Conservation (phyloP, 1,140 invertebrate species). For the Solenopsis invicta region DNA sequence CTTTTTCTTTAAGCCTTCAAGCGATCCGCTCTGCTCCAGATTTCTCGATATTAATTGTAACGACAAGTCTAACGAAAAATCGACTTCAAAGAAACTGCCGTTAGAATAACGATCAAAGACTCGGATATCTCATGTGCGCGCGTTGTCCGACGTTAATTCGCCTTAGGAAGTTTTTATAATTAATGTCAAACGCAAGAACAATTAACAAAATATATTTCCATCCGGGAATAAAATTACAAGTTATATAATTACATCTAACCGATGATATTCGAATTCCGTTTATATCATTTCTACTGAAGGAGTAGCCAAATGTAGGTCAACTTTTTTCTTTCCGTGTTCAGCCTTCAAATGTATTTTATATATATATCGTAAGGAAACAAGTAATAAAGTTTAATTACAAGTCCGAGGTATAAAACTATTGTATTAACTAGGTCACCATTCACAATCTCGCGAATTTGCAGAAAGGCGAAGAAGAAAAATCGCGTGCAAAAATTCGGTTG, state of each 20-base stretch:
- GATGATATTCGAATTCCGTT: background rate
- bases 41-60: conserved; percentile 6
- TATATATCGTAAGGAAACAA: conserved; percentile 21
- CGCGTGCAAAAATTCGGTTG: conserved; percentile 34
- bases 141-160: background rate
- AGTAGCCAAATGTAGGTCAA: conserved; percentile 43
- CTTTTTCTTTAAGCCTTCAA: background rate
- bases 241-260: conserved; percentile 22
- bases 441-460: conserved; percentile 25
- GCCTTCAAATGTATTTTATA: conserved; percentile 17
- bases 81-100: background rate
- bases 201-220: conserved; percentile 21
- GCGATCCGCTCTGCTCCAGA: background rate
- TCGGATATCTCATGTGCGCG: background rate
- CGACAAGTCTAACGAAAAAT: background rate
- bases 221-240: background rate
- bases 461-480: conserved; percentile 36
- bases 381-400: conserved; percentile 51
- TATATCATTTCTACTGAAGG: conserved; percentile 11
- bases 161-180: background rate
- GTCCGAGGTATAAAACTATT: conserved; percentile 18
- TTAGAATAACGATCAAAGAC: background rate
- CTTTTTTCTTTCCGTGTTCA: conserved; percentile 31
- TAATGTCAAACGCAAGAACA: background rate
- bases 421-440: conserved; percentile 47